Conservation (phyloP, 1,140 invertebrate genomes). For the Pseudomyrmex gracilis region DNA sequence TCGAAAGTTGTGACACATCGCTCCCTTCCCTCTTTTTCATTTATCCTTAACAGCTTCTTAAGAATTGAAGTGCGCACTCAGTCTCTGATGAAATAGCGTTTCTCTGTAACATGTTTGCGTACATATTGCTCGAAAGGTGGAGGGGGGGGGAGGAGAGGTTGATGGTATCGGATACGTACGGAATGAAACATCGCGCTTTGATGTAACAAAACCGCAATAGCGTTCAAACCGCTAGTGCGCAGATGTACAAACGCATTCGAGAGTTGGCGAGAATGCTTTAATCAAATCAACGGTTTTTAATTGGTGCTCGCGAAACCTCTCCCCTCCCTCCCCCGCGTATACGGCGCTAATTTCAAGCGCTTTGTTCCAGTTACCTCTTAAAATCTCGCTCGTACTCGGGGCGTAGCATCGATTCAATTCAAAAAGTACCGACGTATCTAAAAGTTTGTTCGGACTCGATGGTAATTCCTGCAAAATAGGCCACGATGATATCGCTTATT, state of each 20-base stretch:
- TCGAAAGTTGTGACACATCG: constrained; percentile 7
- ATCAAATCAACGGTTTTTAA: constrained; percentile 82
- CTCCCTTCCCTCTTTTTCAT: not conserved
- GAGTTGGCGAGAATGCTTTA: constrained; percentile 74
- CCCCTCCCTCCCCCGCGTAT: not conserved
- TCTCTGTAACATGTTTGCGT: not conserved
- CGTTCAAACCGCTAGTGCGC: constrained; percentile 12
- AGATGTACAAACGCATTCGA: constrained; percentile 18
- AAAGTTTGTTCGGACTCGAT: constrained; percentile 23
- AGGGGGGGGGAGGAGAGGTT: no score
- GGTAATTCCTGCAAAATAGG: constrained; percentile 20
- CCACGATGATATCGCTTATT: constrained; percentile 35
- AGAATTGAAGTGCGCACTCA: not conserved
- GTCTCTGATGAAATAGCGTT: not conserved
- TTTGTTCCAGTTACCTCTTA: constrained; percentile 73
- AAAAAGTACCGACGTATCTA: constrained; percentile 25
- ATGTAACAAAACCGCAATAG: not conserved
- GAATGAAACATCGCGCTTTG: not conserved
- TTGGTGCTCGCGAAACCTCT: constrained; percentile 69
- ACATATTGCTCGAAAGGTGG: not conserved
- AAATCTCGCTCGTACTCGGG: constrained; percentile 54
- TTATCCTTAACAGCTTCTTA: constrained; percentile 8
- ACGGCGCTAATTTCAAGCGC: constrained; percentile 73
- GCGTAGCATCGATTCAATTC: constrained; percentile 66
- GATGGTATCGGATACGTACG: no score